A percentile compares a stretch with the other conserved stretches of the same genome.
phyloP scores from a whole-genome alignment of 2,113 vertebrate genomes.

The Potamarius usumacintae region DNA sequence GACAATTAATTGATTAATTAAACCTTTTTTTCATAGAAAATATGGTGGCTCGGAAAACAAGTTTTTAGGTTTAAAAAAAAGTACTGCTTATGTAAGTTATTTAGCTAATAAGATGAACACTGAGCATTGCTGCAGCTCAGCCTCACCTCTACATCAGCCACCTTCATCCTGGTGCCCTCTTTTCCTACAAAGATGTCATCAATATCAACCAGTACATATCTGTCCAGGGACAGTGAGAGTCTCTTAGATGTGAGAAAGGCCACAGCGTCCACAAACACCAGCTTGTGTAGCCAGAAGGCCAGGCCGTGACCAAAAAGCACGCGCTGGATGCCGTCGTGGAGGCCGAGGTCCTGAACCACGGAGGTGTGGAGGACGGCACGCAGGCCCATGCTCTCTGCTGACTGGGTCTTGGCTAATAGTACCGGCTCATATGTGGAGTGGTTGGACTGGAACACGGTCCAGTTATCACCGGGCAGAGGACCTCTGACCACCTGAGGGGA shows the following conservation, averaged over 20 bases:
- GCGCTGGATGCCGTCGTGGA: conserved; percentile 93
- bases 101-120: not conserved
- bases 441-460: conserved; percentile 98
- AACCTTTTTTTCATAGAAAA: no score
- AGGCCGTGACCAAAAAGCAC: conserved; percentile 96
- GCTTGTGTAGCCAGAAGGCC: conserved; percentile 96
- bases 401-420: conserved; percentile 91
- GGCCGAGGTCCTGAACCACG: conserved; percentile 94
- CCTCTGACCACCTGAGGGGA: conserved; percentile 72
- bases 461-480: conserved; percentile 91
- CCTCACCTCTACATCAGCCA: conserved; percentile 91
- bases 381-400: conserved; percentile 84
- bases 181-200: conserved; percentile 98
- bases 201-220: conserved; percentile 92
- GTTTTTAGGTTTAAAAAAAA: not conserved
- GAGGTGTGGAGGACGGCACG: conserved; percentile 86
- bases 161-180: conserved; percentile 96
- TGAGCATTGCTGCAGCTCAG: not conserved
- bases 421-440: conserved; percentile 95
- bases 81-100: not conserved
- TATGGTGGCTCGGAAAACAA: no score
- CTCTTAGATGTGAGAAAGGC: conserved; percentile 93
- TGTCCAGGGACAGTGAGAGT: conserved; percentile 88
- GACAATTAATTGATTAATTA: no score
- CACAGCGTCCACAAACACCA: conserved; percentile 91